Conservation (phyloP, 2,797 vertebrate genomes). For the Sebastes iracundus region DNA sequence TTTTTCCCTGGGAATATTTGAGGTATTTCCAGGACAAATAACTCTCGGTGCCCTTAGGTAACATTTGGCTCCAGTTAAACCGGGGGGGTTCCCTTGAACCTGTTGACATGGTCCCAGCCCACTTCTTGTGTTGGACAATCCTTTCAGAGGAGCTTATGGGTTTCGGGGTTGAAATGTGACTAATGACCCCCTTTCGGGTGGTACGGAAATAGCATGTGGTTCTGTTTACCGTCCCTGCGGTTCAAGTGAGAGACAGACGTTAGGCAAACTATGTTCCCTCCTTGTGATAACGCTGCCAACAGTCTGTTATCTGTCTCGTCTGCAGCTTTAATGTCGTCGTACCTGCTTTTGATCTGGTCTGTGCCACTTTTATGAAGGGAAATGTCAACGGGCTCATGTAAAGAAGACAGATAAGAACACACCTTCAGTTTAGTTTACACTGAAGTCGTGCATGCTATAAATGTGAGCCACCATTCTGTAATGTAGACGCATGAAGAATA, state of each 20-base stretch:
- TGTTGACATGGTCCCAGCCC: slow-evolving; percentile 49
- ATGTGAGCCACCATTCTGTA: background rate
- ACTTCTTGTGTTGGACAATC: slow-evolving; percentile 53
- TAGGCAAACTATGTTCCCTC: background rate
- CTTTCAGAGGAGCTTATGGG: slow-evolving; percentile 44
- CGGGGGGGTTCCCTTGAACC: slow-evolving; percentile 47
- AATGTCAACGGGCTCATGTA: background rate
- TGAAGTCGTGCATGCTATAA: background rate
- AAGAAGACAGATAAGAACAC: background rate
- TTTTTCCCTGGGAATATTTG: background rate
- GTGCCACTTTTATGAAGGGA: background rate
- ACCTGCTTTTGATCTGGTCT: background rate
- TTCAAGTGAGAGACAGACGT: slow-evolving; percentile 32
- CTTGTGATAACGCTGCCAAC: background rate
- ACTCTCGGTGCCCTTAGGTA: slow-evolving; percentile 4
- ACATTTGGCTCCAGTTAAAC: slow-evolving; percentile 49
- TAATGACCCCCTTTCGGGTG: slow-evolving; percentile 50
- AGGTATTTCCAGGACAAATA: slow-evolving; percentile 29
- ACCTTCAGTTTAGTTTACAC: background rate
- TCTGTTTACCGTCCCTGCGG: slow-evolving; percentile 63
- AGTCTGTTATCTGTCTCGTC: background rate
- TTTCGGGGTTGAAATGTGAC: slow-evolving; percentile 66
- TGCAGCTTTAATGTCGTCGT: background rate
- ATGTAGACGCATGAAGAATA: background rate
- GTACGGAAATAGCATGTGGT: slow-evolving; percentile 61